Base-by-base conservation (phyloP, 2,797 vertebrate genomes). In the Taenioides sp. region DNA sequence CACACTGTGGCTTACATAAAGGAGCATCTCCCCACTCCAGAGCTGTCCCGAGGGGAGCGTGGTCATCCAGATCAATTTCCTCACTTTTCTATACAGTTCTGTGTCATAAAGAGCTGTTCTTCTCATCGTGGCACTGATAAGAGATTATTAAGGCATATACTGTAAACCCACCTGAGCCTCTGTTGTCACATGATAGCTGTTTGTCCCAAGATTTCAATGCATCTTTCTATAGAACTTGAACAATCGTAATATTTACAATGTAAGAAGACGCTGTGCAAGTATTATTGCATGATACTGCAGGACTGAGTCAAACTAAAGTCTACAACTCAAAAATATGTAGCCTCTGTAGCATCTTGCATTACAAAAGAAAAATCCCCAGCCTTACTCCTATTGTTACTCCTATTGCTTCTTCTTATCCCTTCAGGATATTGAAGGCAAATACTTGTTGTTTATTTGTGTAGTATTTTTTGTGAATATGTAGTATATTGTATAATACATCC, bases 1-100 rank as follows among this genome's bases (percentile, higher is more conserved):
- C 52, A 74, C 80, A 70, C 16, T 3, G 62, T 25, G 16, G 22
- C 78, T 86, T 83, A 82, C 75, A 65, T 82, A 76, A 80, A 81
- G 72, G 55, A 73, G 57, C 50, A 52, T 75, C 40, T 18, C 17
- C 58, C 49, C 49, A 59, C 76, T 81, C 59, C 61, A 20, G 58
- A 27, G 58, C 14, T 14, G 23, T 74, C 80, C 71, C 6, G 0
- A 54, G 67, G 81, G 80, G 79, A 58, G 28, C 67, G 65, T 7
- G 11, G 43, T 66, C 7, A 28, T 58, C 59, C 49, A 40, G 34
- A 55, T 78, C 73, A 64, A 20, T 37, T 49, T 65, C 50, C 22
- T 71, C 40, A 20, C 57, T 37, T 23, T 14, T 12, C 57, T 25
- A 3, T 60, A 6, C 16, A 22, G 25, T 67, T 28, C 18, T 27